Percentiles rank a stretch among this genome's conserved stretches.
Conservation (phyloP, 2,797 vertebrate genomes). For the Neomorphus geoffroyi region DNA sequence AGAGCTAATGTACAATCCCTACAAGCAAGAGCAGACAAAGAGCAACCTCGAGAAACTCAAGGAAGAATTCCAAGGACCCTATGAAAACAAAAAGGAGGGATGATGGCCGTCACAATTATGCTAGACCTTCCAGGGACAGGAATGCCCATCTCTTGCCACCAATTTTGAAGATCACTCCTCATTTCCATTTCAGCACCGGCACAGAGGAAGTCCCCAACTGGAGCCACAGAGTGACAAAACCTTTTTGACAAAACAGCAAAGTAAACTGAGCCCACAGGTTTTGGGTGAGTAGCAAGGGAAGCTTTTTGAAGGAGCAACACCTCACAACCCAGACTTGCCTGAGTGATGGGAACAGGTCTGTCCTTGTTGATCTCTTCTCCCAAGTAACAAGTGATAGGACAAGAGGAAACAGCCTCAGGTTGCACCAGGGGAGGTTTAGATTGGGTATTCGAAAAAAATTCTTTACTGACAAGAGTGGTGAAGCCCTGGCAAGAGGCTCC, state of each 20-base stretch:
- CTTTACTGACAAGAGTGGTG: too few species aligned
- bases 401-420: too few species aligned
- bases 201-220: background rate
- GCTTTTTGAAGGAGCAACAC: background rate
- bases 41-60: background rate
- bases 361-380: background rate
- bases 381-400: too few species aligned
- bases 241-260: background rate
- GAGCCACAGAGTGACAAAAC: background rate
- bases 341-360: background rate
- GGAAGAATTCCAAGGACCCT: background rate
- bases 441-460: too few species aligned
- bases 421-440: too few species aligned
- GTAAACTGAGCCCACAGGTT: background rate
- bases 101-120: background rate
- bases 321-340: background rate
- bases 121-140: background rate
- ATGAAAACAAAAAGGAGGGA: background rate
- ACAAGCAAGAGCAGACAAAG: background rate
- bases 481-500: too few species aligned
- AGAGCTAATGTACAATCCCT: background rate
- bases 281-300: background rate
- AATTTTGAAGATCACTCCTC: background rate
- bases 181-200: background rate
- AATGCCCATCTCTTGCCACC: background rate